These are phyloP conservation scores for Tachystola acroxantha DNA, from an alignment of 2,888 invertebrate genomes.

Conservation along the genomic window DNA sequence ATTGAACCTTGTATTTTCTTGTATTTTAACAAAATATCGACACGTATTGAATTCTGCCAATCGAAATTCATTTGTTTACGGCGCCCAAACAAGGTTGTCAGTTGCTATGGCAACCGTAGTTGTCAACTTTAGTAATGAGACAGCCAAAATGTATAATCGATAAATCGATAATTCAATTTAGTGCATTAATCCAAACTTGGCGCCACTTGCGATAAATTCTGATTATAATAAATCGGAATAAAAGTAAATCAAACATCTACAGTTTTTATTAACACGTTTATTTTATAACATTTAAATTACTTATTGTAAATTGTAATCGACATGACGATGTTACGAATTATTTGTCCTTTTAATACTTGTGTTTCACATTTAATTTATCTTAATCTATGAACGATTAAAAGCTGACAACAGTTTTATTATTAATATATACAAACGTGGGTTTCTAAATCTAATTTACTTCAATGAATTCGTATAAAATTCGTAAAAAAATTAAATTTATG, in stretches of 20 bases:
- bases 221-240: no score
- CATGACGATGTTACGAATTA: neutral
- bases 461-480: no score
- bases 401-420: no score
- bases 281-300: neutral
- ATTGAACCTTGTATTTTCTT: conserved; percentile 22
- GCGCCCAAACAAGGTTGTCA: conserved; percentile 50
- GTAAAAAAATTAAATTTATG: no score
- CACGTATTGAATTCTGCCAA: conserved; percentile 42
- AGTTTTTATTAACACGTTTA: neutral
- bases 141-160: conserved; percentile 44
- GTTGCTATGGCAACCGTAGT: conserved; percentile 52
- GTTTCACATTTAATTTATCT: no score
- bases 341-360: conserved; percentile 7
- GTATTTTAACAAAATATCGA: conserved; percentile 30
- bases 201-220: no score
- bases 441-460: no score
- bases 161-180: conserved; percentile 20
- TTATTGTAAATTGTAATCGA: neutral
- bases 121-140: conserved; percentile 53
- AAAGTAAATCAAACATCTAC: no score
- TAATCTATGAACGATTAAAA: no score
- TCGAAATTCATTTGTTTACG: conserved; percentile 72
- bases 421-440: no score
- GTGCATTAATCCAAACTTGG: neutral